Percentiles rank a stretch among this genome's conserved stretches.
Evolutionary conservation across 2,113 vertebrate species (phyloP).

Genomic region (Orycteropus afer): DNA sequence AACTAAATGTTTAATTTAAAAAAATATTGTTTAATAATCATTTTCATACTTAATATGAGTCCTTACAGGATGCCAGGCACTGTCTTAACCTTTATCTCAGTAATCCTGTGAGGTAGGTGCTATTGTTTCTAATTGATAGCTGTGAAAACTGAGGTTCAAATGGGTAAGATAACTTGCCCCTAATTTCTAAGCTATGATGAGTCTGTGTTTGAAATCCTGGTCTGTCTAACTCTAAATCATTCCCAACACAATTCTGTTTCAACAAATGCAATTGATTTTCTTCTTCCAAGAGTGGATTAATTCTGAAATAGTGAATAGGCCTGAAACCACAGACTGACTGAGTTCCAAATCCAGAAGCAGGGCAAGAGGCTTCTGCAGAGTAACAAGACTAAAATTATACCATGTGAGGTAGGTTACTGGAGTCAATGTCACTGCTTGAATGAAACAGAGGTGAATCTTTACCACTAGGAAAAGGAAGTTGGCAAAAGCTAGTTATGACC

Average conservation of each 20-base stretch:
- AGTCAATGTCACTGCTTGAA: neutral
- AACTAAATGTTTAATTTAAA: conserved; percentile 34
- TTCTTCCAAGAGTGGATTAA: neutral
- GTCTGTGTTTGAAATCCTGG: neutral
- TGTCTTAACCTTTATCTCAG: conserved; percentile 17
- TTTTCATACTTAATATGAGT: neutral
- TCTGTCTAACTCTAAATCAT: neutral
- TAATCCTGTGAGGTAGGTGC: neutral
- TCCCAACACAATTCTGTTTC: neutral
- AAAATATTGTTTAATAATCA: conserved; percentile 3
- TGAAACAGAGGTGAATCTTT: neutral
- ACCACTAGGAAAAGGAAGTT: neutral
- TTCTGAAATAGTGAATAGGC: neutral
- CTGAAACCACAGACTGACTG: neutral
- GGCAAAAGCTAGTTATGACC: neutral
- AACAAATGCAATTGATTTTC: conserved; percentile 35
- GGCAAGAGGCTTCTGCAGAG: neutral
- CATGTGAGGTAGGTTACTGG: neutral
- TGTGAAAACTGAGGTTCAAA: neutral
- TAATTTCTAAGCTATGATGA: neutral
- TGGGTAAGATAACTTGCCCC: neutral
- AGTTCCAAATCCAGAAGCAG: neutral
- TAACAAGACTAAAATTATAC: neutral
- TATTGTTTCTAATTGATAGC: neutral
- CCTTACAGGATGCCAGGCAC: neutral